Evolutionary conservation across 2,797 vertebrate species (phyloP).

Genomic region (Crypturellus tataupa): DNA sequence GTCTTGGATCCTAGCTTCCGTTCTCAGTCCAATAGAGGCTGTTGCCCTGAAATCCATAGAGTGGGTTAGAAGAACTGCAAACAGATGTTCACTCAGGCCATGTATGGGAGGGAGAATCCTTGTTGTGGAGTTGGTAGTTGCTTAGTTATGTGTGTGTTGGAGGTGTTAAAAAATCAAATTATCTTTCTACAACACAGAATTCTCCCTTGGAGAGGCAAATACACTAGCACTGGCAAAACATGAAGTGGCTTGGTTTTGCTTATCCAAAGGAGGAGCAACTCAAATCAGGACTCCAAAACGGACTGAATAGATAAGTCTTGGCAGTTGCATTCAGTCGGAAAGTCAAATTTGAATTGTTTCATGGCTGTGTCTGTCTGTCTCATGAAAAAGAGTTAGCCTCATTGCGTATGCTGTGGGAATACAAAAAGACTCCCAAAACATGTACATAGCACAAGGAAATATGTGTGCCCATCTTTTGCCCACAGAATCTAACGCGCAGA

Average conservation of each 20-base stretch:
- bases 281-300: conserved; percentile 16
- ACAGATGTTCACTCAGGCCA: accelerated
- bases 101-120: not conserved
- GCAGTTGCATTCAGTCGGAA: not conserved
- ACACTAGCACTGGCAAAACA: conserved; percentile 25
- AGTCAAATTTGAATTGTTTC: not conserved
- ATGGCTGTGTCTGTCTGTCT: not conserved
- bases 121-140: not conserved
- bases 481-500: not conserved
- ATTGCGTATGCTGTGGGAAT: not conserved
- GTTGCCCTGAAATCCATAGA: not conserved
- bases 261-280: conserved; percentile 32
- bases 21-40: not conserved
- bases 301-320: not conserved
- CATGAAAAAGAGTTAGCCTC: not conserved
- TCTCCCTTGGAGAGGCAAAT: conserved; percentile 30
- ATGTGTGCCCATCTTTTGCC: not conserved
- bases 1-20: not conserved
- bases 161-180: not conserved
- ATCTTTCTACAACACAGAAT: not conserved
- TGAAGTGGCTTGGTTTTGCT: conserved; percentile 15
- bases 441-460: accelerated
- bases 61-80: not conserved
- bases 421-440: not conserved
- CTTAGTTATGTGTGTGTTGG: not conserved